These are phyloP conservation scores for Ectropis grisescens DNA, from an alignment of 1,140 invertebrate species.

Conservation along the genomic window DNA sequence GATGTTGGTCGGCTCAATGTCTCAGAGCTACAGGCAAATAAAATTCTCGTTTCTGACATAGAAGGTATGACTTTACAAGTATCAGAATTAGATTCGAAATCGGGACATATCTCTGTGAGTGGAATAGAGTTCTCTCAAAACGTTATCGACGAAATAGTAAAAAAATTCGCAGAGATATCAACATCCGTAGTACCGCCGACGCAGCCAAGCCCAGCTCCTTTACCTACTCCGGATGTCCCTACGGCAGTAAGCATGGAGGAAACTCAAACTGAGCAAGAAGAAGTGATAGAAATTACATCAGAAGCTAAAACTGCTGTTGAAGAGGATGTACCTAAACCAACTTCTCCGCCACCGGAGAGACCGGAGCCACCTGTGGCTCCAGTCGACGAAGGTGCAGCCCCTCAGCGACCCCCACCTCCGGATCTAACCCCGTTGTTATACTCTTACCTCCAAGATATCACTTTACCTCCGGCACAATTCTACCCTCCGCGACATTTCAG, in stretches of 20 bases:
- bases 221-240: slow-evolving; percentile 15
- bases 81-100: slow-evolving; percentile 75
- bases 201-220: slow-evolving; percentile 8
- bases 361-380: slow-evolving; percentile 32
- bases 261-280: slow-evolving; percentile 49
- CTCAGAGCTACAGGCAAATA: slow-evolving; percentile 80
- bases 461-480: slow-evolving; percentile 43
- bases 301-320: slow-evolving; percentile 12
- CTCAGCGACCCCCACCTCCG: slow-evolving; percentile 71
- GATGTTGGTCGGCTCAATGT: slow-evolving; percentile 83
- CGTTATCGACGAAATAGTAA: slow-evolving; percentile 74
- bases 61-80: slow-evolving; percentile 79
- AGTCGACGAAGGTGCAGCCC: slow-evolving; percentile 44
- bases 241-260: slow-evolving; percentile 52
- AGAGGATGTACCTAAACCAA: slow-evolving; percentile 9
- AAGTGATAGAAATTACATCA: slow-evolving; percentile 5
- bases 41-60: slow-evolving; percentile 84
- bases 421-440: slow-evolving; percentile 62
- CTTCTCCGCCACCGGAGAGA: slow-evolving; percentile 31
- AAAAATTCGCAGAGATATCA: slow-evolving; percentile 64
- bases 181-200: slow-evolving; percentile 17
- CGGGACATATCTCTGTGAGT: slow-evolving; percentile 74
- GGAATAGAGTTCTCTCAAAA: slow-evolving; percentile 76
- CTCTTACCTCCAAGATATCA: slow-evolving; percentile 71
- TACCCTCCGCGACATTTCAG: slow-evolving; percentile 52